Base-by-base conservation (phyloP, 1,140 invertebrate species). In the Steinernema khuongi region DNA sequence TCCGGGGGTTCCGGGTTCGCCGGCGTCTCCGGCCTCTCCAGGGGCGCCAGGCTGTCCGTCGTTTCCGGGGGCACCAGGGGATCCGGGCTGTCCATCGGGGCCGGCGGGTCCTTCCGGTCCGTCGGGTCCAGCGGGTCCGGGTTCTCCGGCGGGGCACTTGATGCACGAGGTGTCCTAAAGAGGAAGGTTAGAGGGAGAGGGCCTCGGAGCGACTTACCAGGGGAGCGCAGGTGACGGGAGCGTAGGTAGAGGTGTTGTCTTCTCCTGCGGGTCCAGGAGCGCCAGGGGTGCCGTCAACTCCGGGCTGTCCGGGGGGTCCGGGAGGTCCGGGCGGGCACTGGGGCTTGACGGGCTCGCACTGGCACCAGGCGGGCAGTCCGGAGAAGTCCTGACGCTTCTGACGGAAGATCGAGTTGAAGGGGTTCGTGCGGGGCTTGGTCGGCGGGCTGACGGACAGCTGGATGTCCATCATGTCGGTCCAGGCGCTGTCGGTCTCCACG, bases 401-500 rank as follows among this genome's bases (percentile, higher is more conserved):
- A 77, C 76, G 76, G 73, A 77, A 77, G 76, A 77, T 77, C 14
- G 31, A 44, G 74, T 76, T 76, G 76, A 77, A 77, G 60, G 76
- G 76, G 70, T 76, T 77, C 70, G 31, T 67, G 43, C 74, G 70
- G 31, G 77, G 76, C 70, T 78, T 75, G 67, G 77, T 19, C n/a
- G 72, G 72, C 28, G 78, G 78, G 30, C 77, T 75, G 26, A 79
- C 77, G 36, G 74, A 72, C 36, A 75, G 79, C 30, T 79, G 78
- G 44, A 79, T 72, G 70, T 75, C 74, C 78, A 79, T 79, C 74
- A 79, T 76, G 72, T 78, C 77, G 33, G 73, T 79, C 78, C 78
- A 79, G 0, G 77, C 78, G 50, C 67, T 71, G 73, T 79, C 78
- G 50, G 78, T 79, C 44, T 78, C 76, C 7, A 78, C 77, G 36